Base-by-base conservation (phyloP, 2,113 vertebrate species). In the Cochlearius cochlearius region DNA sequence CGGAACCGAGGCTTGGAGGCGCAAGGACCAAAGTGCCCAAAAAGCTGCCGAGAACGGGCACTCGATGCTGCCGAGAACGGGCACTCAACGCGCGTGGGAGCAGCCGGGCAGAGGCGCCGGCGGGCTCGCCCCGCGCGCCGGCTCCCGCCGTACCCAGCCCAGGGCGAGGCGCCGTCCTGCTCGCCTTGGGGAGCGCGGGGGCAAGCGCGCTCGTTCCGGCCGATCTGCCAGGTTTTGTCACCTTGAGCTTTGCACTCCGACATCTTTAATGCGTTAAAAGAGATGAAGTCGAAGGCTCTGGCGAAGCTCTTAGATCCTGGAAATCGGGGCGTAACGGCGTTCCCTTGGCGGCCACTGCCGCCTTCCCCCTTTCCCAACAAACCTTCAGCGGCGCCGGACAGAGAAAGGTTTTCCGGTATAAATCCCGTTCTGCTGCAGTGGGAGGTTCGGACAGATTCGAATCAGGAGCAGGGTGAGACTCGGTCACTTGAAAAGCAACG, bases 161-260 rank as follows among this genome's bases (percentile, higher is more conserved):
- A 0, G 36, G 20, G 18, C 34, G 26, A 0, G 0, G 56, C 7
- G 7, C 3, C 12, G 3, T 47, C 50, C 7, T 15, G 49, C 79
- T 82, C 5, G 1, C 41, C 39, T 32, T 4, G 11, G 20, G n/a
- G 38, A 38, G 18, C 3, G 13, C 15, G 19, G 53, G 12, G 60
- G 11, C 49, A 67, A 41, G 15, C 41, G 12, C 41, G 12, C 12
- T 41, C 41, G 5, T 41, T 41, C 41, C 14, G 41, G 41, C 41
- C 41, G 12, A 41, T 29, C 52, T 72, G 36, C 18, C 53, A n/a
- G 12, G 16, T 78, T 47, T 43, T 27, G 29, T 29, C 47, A 19
- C 21, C 21, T 41, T 77, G 21, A 62, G 45, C 60, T 89, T 23
- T 53, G 18, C 30, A 50, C 39, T 58, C 41, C 4, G 9, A 45